A percentile compares a stretch with the other conserved stretches of the same genome.
phyloP scores from a whole-genome alignment of 2,113 vertebrate genomes.

The Microtus richardsoni region DNA sequence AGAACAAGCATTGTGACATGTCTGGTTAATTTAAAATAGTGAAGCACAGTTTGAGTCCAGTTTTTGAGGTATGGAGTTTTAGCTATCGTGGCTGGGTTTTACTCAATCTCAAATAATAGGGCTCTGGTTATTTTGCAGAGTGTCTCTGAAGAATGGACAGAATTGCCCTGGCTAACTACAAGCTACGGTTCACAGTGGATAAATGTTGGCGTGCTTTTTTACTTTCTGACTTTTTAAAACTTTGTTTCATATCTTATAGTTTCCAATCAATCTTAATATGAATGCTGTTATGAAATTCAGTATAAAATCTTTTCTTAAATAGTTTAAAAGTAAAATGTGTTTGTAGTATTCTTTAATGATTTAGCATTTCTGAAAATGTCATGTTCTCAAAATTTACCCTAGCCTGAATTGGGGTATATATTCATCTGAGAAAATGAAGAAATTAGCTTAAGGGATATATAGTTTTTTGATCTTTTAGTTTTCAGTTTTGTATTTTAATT shows the following conservation, averaged over 20 bases:
- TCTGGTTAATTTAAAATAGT: constrained; percentile 77
- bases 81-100: constrained; percentile 85
- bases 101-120: constrained; percentile 89
- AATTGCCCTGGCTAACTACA: constrained; percentile 87
- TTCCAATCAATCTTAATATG: constrained; percentile 82
- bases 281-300: constrained; percentile 83
- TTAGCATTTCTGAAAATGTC: constrained; percentile 87
- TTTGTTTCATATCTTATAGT: constrained; percentile 79
- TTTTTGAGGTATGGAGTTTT: constrained; percentile 84
- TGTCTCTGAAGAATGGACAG: constrained; percentile 88
- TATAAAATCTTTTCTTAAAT: constrained; percentile 79
- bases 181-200: constrained; percentile 88
- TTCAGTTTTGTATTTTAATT: constrained; percentile 71
- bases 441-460: constrained; percentile 85
- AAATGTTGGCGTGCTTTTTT: constrained; percentile 88
- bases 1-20: constrained; percentile 72
- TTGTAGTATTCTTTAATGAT: constrained; percentile 83
- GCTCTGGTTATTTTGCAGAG: constrained; percentile 91
- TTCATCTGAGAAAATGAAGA: constrained; percentile 85
- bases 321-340: constrained; percentile 80
- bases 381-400: constrained; percentile 88
- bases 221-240: constrained; percentile 82
- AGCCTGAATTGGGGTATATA: constrained; percentile 83
- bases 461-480: constrained; percentile 70
- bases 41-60: constrained; percentile 76